A percentile compares a stretch with the other conserved stretches of the same genome.
These are phyloP conservation scores for Bos javanicus DNA, from an alignment of 2,113 vertebrate genomes.

Conservation along the genomic window DNA sequence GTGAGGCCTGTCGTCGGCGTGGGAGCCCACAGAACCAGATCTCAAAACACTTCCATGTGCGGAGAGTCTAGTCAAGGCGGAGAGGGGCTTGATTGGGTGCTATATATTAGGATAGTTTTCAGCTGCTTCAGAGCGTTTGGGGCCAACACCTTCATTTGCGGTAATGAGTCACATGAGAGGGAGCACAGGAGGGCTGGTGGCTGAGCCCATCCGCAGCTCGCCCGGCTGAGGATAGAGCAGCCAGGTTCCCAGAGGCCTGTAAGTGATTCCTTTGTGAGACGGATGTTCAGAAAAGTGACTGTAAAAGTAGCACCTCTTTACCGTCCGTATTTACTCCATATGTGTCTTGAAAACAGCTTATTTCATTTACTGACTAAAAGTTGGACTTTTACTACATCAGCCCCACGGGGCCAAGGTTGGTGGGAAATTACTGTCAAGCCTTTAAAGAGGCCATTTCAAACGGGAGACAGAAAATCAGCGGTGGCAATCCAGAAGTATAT, in stretches of 20 bases:
- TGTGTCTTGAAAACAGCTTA: constrained; percentile 53
- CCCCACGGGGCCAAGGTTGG: background rate
- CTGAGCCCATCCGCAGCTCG: background rate
- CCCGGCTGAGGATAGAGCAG: background rate
- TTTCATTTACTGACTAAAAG: constrained; percentile 51
- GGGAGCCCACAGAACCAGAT: background rate
- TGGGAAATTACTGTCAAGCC: background rate
- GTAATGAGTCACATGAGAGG: constrained; percentile 58
- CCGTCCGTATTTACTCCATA: constrained; percentile 65
- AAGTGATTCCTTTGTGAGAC: constrained; percentile 26
- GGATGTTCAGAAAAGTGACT: constrained; percentile 58
- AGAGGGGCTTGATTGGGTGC: constrained; percentile 61
- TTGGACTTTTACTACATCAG: constrained; percentile 35
- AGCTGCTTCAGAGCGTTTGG: constrained; percentile 40
- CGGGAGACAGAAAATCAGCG: background rate
- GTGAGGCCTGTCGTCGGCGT: background rate
- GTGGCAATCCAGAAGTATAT: background rate
- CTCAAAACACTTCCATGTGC: constrained; percentile 68
- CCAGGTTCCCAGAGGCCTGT: constrained; percentile 23
- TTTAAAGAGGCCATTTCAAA: background rate
- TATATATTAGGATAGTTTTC: constrained; percentile 56
- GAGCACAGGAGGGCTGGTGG: background rate
- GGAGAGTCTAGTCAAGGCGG: background rate
- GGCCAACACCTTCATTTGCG: constrained; percentile 30
- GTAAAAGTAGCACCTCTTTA: constrained; percentile 72